phyloP scores from a whole-genome alignment of 2,797 vertebrate species.

The Lagodon rhomboides region DNA sequence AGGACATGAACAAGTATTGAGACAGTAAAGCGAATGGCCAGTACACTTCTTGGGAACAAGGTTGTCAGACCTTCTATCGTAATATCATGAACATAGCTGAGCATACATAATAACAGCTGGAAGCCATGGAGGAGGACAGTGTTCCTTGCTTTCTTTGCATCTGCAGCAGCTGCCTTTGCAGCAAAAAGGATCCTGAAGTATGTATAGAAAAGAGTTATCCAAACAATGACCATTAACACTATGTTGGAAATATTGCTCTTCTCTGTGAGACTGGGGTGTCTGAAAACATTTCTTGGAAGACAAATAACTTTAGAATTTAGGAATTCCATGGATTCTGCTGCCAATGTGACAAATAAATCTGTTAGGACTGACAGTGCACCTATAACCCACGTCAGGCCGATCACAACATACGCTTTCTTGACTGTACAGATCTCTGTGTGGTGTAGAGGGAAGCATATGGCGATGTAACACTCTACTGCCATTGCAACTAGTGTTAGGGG shows the following conservation, averaged over 20 bases:
- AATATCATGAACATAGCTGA: no score
- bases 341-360: slow-evolving; percentile 59
- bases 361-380: slow-evolving; percentile 53
- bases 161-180: no score
- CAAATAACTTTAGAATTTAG: slow-evolving; percentile 68
- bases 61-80: no score
- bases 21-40: slow-evolving; percentile 24
- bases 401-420: slow-evolving; percentile 57
- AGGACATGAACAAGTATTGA: slow-evolving; percentile 53
- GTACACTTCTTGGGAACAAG: background rate
- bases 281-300: slow-evolving; percentile 57
- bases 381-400: slow-evolving; percentile 67
- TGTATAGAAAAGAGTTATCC: slow-evolving; percentile 73
- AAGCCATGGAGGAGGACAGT: no score
- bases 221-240: slow-evolving; percentile 66
- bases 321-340: slow-evolving; percentile 52
- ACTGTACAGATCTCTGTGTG: slow-evolving; percentile 76
- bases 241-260: slow-evolving; percentile 51
- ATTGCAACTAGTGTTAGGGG: slow-evolving; percentile 76
- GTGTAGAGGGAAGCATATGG: slow-evolving; percentile 77
- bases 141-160: no score
- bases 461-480: slow-evolving; percentile 78
- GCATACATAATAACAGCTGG: no score
- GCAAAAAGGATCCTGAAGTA: no score
- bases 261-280: slow-evolving; percentile 13